These are phyloP conservation scores for Aplidium turbinatum DNA, from an alignment of 23 tunicate species.

Conservation along the genomic window DNA sequence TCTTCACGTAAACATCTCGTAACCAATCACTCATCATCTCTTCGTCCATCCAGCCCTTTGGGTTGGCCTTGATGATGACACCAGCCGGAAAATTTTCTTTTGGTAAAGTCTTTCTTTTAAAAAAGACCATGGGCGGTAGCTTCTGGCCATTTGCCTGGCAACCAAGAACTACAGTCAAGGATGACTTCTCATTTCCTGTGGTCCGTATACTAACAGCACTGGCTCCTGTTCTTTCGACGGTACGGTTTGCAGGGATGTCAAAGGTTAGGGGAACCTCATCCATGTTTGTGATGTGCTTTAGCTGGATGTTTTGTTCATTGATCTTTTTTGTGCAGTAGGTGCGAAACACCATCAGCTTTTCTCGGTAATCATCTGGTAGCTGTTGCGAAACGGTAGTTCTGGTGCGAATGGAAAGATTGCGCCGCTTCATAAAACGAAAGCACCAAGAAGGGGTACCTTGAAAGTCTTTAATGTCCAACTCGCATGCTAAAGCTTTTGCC, in stretches of 20 bases:
- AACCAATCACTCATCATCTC: conserved; percentile 62
- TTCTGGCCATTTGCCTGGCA: conserved; percentile 54
- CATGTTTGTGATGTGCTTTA: conserved; percentile 59
- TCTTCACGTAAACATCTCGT: conserved; percentile 53
- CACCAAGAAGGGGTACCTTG: conserved; percentile 62
- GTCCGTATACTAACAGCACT: conserved; percentile 55
- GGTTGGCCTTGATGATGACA: conserved; percentile 64
- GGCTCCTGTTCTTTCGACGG: conserved; percentile 51
- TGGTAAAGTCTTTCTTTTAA: conserved; percentile 49
- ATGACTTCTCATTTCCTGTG: conserved; percentile 58
- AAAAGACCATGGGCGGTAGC: conserved; percentile 54
- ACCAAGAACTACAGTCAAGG: conserved; percentile 56
- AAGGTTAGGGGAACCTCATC: conserved; percentile 67
- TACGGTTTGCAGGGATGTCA: conserved; percentile 59
- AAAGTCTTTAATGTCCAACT: conserved; percentile 47
- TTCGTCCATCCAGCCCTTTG: conserved; percentile 64
- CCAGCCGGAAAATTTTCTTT: conserved; percentile 58
- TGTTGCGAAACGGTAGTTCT: conserved; percentile 58
- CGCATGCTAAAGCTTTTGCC: conserved; percentile 53
- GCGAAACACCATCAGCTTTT: conserved; percentile 48
- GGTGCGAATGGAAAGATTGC: conserved; percentile 53
- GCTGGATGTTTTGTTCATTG: conserved; percentile 45
- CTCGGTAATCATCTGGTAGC: conserved; percentile 55
- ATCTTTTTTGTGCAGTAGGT: conserved; percentile 49
- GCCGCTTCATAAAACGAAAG: conserved; percentile 64